A percentile compares a stretch with the other conserved stretches of the same genome.
phyloP scores from a whole-genome alignment of 2,113 vertebrate species.

The Callopanchax toddi region DNA sequence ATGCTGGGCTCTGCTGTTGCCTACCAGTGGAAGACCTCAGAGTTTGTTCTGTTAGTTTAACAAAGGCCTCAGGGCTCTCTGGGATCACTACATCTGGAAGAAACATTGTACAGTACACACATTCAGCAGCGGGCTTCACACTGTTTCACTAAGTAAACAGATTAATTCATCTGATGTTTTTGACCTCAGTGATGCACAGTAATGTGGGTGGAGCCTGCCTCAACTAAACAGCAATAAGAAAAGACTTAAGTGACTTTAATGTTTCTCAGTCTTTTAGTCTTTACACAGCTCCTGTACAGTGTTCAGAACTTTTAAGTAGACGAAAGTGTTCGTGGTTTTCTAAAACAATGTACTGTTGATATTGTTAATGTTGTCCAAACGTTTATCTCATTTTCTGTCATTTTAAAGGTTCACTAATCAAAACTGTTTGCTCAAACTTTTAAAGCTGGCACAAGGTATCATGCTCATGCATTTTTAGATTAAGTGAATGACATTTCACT shows the following conservation, averaged over 20 bases:
- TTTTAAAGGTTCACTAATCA: not conserved
- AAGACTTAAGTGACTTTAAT: not conserved
- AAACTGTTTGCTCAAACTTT: not conserved
- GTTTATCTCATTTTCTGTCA: not conserved
- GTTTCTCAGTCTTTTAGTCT: not conserved
- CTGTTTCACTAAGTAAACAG: slow-evolving; percentile 10
- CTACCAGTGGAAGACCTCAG: slow-evolving; percentile 92
- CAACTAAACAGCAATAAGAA: slow-evolving; percentile 3
- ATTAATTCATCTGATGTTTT: not conserved
- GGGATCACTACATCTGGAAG: slow-evolving; percentile 96
- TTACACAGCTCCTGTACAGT: not conserved
- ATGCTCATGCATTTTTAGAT: not conserved
- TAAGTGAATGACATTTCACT: not conserved
- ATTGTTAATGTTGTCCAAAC: not conserved
- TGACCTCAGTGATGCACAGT: not conserved
- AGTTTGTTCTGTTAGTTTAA: slow-evolving; percentile 93
- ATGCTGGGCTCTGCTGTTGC: slow-evolving; percentile 77
- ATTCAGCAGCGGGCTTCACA: slow-evolving; percentile 55
- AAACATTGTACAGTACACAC: slow-evolving; percentile 81
- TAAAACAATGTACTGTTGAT: not conserved
- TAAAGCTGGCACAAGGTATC: too few species aligned
- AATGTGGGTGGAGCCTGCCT: not conserved
- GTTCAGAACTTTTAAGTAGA: not conserved
- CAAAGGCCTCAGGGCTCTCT: slow-evolving; percentile 93
- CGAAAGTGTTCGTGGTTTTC: not conserved